Base-by-base conservation (phyloP, 2,888 invertebrate genomes). In the Flexamia atlantica region DNA sequence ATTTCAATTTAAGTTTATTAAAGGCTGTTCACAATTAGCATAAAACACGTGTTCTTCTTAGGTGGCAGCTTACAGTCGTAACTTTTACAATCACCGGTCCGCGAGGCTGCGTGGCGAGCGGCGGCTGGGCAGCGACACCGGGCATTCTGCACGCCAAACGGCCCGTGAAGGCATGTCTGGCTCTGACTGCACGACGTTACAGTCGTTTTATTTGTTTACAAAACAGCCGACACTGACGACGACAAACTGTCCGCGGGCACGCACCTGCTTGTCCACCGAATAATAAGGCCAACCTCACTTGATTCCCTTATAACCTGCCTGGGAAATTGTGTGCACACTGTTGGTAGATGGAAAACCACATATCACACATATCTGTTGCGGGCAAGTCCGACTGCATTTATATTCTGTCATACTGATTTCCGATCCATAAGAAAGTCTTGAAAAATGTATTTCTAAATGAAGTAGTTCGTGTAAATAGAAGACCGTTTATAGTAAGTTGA, bases 101-200 rank as follows among this genome's bases (percentile, higher is more conserved):
- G 36, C 9, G 36, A 36, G 36, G 36, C 36, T 4, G 36, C 36
- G 4, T 4, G 36, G 3, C 10, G 17, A 23, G 57, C 57, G 57
- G 23, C 57, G 5, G 20, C 57, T n/a, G n/a, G 64, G 28, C 30
- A 30, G 28, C 9, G 20, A 4, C 64, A 20, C 28, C 28, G 64
- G 64, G 30, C 64, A 64, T 64, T 64, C 64, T 64, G 28, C 28
- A 64, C 25, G 30, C 28, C 28, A 28, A 64, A 30, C 64, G 30
- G 64, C 64, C 64, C 64, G 64, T 30, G 64, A 64, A 64, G 64
- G 28, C 64, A 64, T 64, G 64, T 64, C 64, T 30, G 64, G 64
- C 4, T 4, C 25, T 28, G 64, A 28, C 20, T 23, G 57, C 57
- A 57, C 64, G 28, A 30, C 12, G 64, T 57, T 57, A 23, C 20